Percentiles rank a stretch among this genome's conserved stretches.
Evolutionary conservation across 2,797 vertebrate species (phyloP).

Genomic region (Falco columbarius): DNA sequence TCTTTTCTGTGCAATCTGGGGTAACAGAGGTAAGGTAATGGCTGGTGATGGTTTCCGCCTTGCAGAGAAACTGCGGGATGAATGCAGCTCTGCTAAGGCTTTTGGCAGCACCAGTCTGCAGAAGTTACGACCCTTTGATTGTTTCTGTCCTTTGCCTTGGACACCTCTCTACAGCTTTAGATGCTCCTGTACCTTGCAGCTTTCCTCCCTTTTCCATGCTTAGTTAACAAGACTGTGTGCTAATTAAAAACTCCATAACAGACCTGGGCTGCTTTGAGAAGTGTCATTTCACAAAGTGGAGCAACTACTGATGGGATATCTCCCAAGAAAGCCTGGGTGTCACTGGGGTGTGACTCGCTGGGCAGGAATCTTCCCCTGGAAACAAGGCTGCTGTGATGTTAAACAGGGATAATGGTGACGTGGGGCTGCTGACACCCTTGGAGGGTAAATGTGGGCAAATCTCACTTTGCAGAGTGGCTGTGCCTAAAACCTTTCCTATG

Average conservation of each 20-base stretch:
- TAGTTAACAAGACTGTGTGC: background rate
- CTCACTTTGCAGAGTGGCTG: background rate
- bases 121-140: background rate
- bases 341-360: background rate
- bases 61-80: background rate
- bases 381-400: background rate
- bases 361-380: background rate
- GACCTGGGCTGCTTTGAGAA: background rate
- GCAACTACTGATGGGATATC: background rate
- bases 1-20: background rate
- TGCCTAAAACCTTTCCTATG: background rate
- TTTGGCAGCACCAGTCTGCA: background rate
- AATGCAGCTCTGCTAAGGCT: background rate
- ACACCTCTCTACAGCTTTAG: background rate
- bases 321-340: background rate
- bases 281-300: background rate
- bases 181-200: background rate
- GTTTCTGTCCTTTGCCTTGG: background rate
- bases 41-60: background rate
- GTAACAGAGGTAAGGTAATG: background rate
- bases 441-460: background rate
- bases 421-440: background rate
- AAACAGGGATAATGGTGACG: background rate
- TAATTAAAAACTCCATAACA: background rate
- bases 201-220: background rate